These are phyloP conservation scores for Andrena minutula DNA, from an alignment of 2,888 invertebrate genomes.

Conservation along the genomic window DNA sequence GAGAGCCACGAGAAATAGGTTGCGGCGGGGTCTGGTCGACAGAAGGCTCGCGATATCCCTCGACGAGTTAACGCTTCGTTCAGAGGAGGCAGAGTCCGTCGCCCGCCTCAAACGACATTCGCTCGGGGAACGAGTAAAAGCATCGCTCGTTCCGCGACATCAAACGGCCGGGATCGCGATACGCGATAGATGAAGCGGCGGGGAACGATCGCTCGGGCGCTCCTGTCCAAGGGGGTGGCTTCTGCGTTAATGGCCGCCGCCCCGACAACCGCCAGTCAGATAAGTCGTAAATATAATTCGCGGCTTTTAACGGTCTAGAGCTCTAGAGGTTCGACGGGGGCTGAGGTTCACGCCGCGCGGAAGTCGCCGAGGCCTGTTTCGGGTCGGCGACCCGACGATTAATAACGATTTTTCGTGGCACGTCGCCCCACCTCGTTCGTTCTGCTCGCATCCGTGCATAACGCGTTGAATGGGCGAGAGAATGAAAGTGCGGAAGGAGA, in stretches of 20 bases:
- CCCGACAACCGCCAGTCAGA: slow-evolving; percentile 64
- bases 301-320: slow-evolving; percentile 68
- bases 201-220: slow-evolving; percentile 43
- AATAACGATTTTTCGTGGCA: slow-evolving; percentile 74
- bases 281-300: slow-evolving; percentile 77
- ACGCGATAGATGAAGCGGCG: slow-evolving; percentile 50
- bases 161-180: slow-evolving; percentile 53
- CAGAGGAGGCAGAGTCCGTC: slow-evolving; percentile 2
- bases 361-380: slow-evolving; percentile 57
- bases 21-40: slow-evolving; percentile 9
- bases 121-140: slow-evolving; percentile 46
- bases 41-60: slow-evolving; percentile 13
- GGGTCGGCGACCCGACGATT: slow-evolving; percentile 72
- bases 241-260: slow-evolving; percentile 66
- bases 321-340: slow-evolving; percentile 40
- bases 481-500: slow-evolving; percentile 47
- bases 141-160: slow-evolving; percentile 51
- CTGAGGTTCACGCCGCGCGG: slow-evolving; percentile 35
- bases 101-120: slow-evolving; percentile 28
- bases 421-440: slow-evolving; percentile 40
- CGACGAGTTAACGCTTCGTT: slow-evolving; percentile 19
- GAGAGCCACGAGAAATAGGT: slow-evolving; percentile 33
- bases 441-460: slow-evolving; percentile 61
- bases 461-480: slow-evolving; percentile 56
- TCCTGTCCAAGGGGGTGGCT: slow-evolving; percentile 4